Base-by-base conservation (phyloP, 2,888 invertebrate genomes). In the Dryadula phaetusa region DNA sequence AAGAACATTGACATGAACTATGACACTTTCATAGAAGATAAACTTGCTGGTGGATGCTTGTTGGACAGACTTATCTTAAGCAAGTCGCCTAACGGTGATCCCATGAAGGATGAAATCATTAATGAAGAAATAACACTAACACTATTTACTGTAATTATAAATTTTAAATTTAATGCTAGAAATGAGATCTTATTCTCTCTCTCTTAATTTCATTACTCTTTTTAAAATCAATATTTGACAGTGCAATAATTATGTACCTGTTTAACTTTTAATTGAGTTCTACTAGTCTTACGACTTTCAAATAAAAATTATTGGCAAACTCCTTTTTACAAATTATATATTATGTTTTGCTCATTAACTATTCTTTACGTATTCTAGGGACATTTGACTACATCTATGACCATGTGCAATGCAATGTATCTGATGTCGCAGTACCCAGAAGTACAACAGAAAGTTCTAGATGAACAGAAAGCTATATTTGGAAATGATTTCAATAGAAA, bases 321-420 rank as follows among this genome's bases (percentile, higher is more conserved):
- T 7, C 1, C 6, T 7, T 32, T 32, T 32, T 32, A 32, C 32
- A 32, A 32, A 8, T 32, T 7, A 28, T 28, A 32, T 32, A 8
- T 7, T 32, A 7, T 7, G 8, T 7, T 8, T 32, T 32, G 5
- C 32, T 32, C 6, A 32, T 32, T 8, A 32, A 32, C 28, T 4
- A 46, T 46, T 5, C 22, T 58, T 34, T 34, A 8, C 18, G 14
- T 28, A 12, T 62, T 72, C 58, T 40, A 80, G 81, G 80, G 80
- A 3, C 80, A 82, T 68, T 78, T 78, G 64, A 80, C 82, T 6
- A 80, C 79, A 12, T 76, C 80, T 32, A 75, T 77, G 70, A 80
- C 81, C 1, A 76, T 82, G 69, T 72, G 76, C 22, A 78, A 80
- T 53, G 76, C 78, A 0, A 64, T 80, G 2, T 80, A 77, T 64